Evolutionary conservation across 1,140 invertebrate genomes (phyloP).

Genomic region (Drosophila ambigua): DNA sequence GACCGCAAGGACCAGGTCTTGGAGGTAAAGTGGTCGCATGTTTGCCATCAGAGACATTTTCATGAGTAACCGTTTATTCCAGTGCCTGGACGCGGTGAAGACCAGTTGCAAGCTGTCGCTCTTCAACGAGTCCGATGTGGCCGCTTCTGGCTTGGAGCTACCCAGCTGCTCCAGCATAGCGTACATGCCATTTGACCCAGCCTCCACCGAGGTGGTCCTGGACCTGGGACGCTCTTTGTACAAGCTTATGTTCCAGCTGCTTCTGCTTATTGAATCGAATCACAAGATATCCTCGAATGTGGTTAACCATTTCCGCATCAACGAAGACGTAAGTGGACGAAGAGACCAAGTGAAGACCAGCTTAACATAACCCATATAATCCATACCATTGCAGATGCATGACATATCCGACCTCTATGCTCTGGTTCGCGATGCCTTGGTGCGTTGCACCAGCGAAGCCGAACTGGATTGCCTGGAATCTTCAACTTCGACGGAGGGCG

Average conservation of each 20-base stretch:
- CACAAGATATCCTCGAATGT: conserved; percentile 92
- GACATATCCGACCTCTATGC: conserved; percentile 83
- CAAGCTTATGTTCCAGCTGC: conserved; percentile 96
- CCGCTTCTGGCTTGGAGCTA: conserved; percentile 72
- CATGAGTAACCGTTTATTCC: conserved; percentile 33
- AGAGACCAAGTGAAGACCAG: background rate
- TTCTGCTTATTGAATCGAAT: conserved; percentile 95
- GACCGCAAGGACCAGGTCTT: conserved; percentile 95
- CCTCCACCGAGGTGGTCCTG: conserved; percentile 85
- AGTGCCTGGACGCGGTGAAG: conserved; percentile 91
- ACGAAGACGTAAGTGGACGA: conserved; percentile 72
- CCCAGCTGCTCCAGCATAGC: conserved; percentile 66
- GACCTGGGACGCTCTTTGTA: conserved; percentile 94
- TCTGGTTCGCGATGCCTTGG: conserved; percentile 78
- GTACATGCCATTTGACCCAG: conserved; percentile 81
- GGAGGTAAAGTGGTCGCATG: conserved; percentile 86
- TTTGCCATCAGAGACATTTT: background rate
- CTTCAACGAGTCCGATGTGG: conserved; percentile 86
- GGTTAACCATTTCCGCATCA: conserved; percentile 80
- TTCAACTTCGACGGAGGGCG: conserved; percentile 82
- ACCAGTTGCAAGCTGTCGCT: conserved; percentile 90
- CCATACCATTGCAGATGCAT: conserved; percentile 60
- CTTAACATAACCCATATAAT: background rate
- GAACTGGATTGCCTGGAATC: conserved; percentile 82
- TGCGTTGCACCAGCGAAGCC: conserved; percentile 74